Evolutionary conservation across 2,888 invertebrate species (phyloP), one percentile per base, ranked within the genome.

Genomic region (Acholoe squamosa): DNA sequence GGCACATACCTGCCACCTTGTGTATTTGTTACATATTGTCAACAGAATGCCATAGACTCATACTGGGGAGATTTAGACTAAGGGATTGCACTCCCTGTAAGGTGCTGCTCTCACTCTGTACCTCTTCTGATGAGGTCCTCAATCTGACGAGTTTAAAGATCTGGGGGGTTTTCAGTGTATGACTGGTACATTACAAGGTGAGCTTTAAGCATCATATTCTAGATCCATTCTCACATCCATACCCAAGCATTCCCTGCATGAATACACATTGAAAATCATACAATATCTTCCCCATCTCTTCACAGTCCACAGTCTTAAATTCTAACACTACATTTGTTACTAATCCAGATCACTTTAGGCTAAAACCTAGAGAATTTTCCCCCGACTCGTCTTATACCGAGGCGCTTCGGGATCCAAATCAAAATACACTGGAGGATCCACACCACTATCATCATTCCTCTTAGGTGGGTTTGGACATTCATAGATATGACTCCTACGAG

Each of bases 391-490:
- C 56, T 86, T 86, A 33, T 86, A 86, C 22, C 86, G 0, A 12
- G 54, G 22, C 0, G 54, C 86, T 52, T 86, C 89, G 0, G 89
- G 89, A 34, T 89, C 89, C 12, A 89, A 51, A 34, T 89, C 89
- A 71, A 89, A 89, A 28, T 89, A 89, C 76, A 89, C 71, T 14
- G 89, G 89, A 22, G 89, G 89, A 16, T 89, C 89, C 43, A 19
- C 51, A 0, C 51, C 52, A 25, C 33, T 34, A 34, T 89, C 89
- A 43, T n/a, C 43, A 14, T n/a, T 22, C 67, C 89, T 12, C 22
- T 76, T 67, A n/a, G 89, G 89, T 5, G 89, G 89, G 76, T 89
- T 89, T 0, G 89, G 89, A 76, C 89, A 89, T 31, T 89, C 89
- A 77, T 89, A 89, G 52, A 89, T 89, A 51, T 89, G 89, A 25